phyloP scores from a whole-genome alignment of 2,113 vertebrate genomes.

The Galeopterus variegatus region DNA sequence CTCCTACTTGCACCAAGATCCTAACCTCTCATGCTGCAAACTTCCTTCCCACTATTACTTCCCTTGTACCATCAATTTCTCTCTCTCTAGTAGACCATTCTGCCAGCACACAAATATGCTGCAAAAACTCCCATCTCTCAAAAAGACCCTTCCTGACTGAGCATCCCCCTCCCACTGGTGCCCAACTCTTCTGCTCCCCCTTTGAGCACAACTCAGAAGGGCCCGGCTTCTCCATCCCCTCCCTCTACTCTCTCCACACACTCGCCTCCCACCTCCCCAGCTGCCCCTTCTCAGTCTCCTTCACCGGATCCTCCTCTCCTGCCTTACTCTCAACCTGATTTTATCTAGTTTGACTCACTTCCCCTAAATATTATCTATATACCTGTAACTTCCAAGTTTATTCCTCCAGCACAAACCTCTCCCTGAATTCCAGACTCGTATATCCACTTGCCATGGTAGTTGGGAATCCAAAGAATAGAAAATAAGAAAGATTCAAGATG shows the following conservation, averaged over 20 bases:
- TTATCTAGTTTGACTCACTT: background rate
- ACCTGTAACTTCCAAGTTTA: background rate
- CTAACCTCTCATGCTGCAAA: background rate
- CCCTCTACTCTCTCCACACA: background rate
- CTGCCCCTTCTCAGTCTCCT: background rate
- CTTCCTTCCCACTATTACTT: background rate
- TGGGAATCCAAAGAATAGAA: background rate
- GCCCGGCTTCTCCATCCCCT: background rate
- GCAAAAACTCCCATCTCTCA: background rate
- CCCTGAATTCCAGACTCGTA: background rate
- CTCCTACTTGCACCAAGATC: fast-evolving
- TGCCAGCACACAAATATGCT: background rate
- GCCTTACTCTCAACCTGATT: background rate
- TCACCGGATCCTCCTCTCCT: background rate
- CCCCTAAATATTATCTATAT: background rate
- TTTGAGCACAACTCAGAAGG: background rate
- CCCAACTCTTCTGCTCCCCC: background rate
- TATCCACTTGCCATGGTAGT: background rate
- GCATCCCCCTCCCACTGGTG: background rate
- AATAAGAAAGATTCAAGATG: background rate
- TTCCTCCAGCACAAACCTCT: background rate
- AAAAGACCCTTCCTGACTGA: background rate
- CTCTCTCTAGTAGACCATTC: background rate
- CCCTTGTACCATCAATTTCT: background rate
- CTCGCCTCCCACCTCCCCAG: background rate